Base-by-base conservation (phyloP, 2,888 invertebrate genomes). In the Drymonia ruficornis region DNA sequence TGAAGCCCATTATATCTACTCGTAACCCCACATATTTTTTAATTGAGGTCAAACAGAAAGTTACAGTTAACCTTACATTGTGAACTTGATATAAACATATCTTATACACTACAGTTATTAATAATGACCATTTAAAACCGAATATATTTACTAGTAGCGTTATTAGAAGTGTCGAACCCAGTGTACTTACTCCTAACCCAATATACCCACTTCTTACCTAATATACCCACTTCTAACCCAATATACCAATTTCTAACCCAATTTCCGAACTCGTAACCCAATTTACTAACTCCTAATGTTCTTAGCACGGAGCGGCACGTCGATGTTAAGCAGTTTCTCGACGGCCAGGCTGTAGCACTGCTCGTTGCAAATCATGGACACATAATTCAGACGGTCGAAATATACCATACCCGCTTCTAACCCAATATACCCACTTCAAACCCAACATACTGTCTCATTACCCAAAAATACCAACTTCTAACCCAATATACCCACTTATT, bases 321-420 rank as follows among this genome's bases (percentile, higher is more conserved):
- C 97, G 61, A 99, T 98, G 76, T 99, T 99, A 0, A 99, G 93
- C 1, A 99, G 93, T 76, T 99, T 99, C 85, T 99, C 99, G 0
- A 99, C 96, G 0, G 99, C 99, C 57, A 99, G 81, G 0, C 98
- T 98, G 87, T 96, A 99, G 78, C 98, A 97, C 79, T 99, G 99
- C 81, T 99, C 99, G 81, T 99, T 99, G 87, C 97, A 98, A 99
- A 99, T 99, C 99, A 99, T 99, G 0, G 99, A 99, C 0, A 99
- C 99, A 79, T 99, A 99, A 90, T 99, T 99, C 52, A 99, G 92
- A 0, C 99, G 96, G 92, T 99, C 99, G 82, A 99, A 99, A 89
- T 99, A 99, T 11, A 34, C 8, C 31, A 34, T 12, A 1, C 31
- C 31, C 11, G 11, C 31, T 34, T 34, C 8, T 11, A 34, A 34